A percentile compares a stretch with the other conserved stretches of the same genome.
These are phyloP conservation scores for Genyomyrus donnyi DNA, from an alignment of 2,113 vertebrate genomes.

Conservation along the genomic window DNA sequence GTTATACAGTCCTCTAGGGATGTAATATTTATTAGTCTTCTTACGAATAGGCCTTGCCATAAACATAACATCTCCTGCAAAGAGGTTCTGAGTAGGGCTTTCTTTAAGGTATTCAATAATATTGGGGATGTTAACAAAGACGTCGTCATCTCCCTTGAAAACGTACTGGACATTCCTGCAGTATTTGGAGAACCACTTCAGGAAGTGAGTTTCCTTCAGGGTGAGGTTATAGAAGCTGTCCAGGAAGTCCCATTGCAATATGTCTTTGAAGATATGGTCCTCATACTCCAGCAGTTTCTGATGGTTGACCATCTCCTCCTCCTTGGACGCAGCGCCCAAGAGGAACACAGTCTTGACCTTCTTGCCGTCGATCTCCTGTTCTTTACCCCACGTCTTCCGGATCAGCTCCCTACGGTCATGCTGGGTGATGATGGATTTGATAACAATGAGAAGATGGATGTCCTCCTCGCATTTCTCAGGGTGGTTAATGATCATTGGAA, in stretches of 20 bases:
- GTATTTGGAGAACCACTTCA: conserved; percentile 88
- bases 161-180: conserved; percentile 68
- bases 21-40: conserved; percentile 91
- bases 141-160: conserved; percentile 90
- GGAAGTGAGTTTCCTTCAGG: conserved; percentile 91
- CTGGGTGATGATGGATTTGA: conserved; percentile 88
- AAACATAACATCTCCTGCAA: conserved; percentile 79
- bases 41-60: conserved; percentile 80
- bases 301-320: conserved; percentile 74
- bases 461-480: conserved; percentile 74
- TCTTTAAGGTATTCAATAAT: conserved; percentile 79
- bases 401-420: conserved; percentile 87
- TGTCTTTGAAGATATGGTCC: conserved; percentile 79
- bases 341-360: conserved; percentile 77
- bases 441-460: conserved; percentile 74
- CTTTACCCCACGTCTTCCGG: conserved; percentile 85
- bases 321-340: conserved; percentile 71
- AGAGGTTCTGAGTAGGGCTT: conserved; percentile 61
- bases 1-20: conserved; percentile 72
- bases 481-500: conserved; percentile 85
- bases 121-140: conserved; percentile 82
- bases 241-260: conserved; percentile 92
- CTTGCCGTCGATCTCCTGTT: conserved; percentile 65
- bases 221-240: conserved; percentile 98
- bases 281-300: conserved; percentile 92